These are phyloP conservation scores for Acleris holmiana DNA, from an alignment of 2,888 invertebrate species.

Conservation along the genomic window DNA sequence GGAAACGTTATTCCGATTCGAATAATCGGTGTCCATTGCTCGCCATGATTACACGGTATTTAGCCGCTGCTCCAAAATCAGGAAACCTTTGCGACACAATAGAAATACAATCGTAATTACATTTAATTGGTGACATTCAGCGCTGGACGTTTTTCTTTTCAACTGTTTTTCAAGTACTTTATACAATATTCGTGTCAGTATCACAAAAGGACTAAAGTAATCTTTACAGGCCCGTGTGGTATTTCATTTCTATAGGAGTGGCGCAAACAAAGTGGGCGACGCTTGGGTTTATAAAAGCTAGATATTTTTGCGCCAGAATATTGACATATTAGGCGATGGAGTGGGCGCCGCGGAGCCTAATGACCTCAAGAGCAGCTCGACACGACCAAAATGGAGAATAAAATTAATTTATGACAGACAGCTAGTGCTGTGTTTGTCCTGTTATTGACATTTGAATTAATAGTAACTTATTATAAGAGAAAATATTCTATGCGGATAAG, in stretches of 20 bases:
- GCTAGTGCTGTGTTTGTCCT: conserved; percentile 12
- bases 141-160: conserved; percentile 42
- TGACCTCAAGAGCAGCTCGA: conserved; percentile 53
- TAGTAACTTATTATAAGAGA: too few species aligned
- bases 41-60: conserved; percentile 58
- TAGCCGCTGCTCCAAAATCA: conserved; percentile 52
- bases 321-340: conserved; percentile 42
- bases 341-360: conserved; percentile 58
- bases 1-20: conserved; percentile 53
- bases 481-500: too few species aligned
- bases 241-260: conserved; percentile 24
- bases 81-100: conserved; percentile 55
- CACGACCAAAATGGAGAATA: conserved; percentile 36
- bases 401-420: conserved; percentile 29
- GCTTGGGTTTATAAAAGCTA: conserved; percentile 26
- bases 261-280: conserved; percentile 25
- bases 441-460: not conserved
- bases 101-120: conserved; percentile 56
- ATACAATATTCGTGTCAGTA: conserved; percentile 10
- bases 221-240: conserved; percentile 12
- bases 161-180: conserved; percentile 14
- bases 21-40: conserved; percentile 52
- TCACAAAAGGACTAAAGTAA: conserved; percentile 22
- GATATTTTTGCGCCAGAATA: conserved; percentile 38
- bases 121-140: conserved; percentile 61